A percentile compares a stretch with the other conserved stretches of the same genome.
These are phyloP conservation scores for Tiaroga cobitis DNA, from an alignment of 2,797 vertebrate genomes.

Conservation along the genomic window DNA sequence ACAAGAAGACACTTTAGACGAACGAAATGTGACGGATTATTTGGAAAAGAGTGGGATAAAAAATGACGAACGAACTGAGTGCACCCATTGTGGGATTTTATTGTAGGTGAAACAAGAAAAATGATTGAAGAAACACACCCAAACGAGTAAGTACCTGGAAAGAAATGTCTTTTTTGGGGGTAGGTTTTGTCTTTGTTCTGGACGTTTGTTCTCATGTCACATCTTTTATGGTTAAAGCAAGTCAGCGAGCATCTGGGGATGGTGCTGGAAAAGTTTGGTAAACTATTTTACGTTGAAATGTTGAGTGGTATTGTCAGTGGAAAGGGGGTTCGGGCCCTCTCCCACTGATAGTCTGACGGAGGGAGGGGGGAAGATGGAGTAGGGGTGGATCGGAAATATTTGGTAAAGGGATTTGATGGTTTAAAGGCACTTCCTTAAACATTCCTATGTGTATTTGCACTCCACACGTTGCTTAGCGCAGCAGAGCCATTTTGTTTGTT, in stretches of 20 bases:
- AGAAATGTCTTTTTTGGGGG: neutral
- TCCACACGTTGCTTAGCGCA: conserved; percentile 11
- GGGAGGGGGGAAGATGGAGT: conserved; percentile 30
- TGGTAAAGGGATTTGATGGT: conserved; percentile 55
- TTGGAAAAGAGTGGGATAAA: conserved; percentile 59
- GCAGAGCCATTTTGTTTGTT: conserved; percentile 19
- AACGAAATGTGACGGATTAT: conserved; percentile 48
- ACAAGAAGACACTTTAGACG: conserved; percentile 10
- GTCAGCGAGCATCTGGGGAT: neutral
- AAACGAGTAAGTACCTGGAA: conserved; percentile 79
- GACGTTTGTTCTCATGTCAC: neutral
- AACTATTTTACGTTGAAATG: conserved; percentile 37
- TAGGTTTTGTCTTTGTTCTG: neutral
- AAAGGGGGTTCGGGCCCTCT: conserved; percentile 52
- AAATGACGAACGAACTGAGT: conserved; percentile 77
- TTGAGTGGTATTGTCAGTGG: conserved; percentile 52
- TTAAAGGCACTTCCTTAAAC: conserved; percentile 45
- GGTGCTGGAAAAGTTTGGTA: conserved; percentile 21
- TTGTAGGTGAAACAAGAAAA: conserved; percentile 81
- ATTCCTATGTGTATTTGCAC: conserved; percentile 16
- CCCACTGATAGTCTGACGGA: conserved; percentile 41
- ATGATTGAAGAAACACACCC: conserved; percentile 86
- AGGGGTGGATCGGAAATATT: conserved; percentile 61
- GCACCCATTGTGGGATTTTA: conserved; percentile 73
- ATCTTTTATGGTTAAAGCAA: neutral